Base-by-base conservation (phyloP, 1,140 invertebrate species). In the Macrobrachium rosenbergii region DNA sequence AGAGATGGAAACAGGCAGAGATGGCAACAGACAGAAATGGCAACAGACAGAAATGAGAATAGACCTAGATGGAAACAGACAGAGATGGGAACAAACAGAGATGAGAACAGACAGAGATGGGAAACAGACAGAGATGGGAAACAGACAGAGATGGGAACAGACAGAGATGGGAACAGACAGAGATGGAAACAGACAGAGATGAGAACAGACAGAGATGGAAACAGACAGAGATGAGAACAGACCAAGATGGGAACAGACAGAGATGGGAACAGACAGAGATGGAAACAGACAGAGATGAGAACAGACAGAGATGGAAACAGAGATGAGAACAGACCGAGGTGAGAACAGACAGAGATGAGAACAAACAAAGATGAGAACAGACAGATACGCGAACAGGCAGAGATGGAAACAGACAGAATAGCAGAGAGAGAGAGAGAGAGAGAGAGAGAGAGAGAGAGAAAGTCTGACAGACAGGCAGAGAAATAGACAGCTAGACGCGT, bases 401-500 rank as follows among this genome's bases (percentile, higher is more conserved):
- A n/a, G n/a, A n/a, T n/a, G 8, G 37, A 37, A 23, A 6, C 11
- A 23, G n/a, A 16, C 11, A 14, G n/a, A 16, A 5, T 11, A 16
- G 6, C 2, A 16, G n/a, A 3, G n/a, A 19, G n/a, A 19, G n/a
- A 19, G 52, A 59, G 58, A 59, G 72, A 75, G 45, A 28, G 72
- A 60, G 58, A 73, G 28, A 59, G 59, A 60, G 67, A 60, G 67
- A 73, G 69, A 83, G 67, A 60, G 67, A 28, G 21, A 75, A n/a
- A 43, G 59, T 19, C 6, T 60, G 21, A 62, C 21, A 37, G 59
- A 75, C 23, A 62, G 52, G n/a, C n/a, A 75, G 69, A 62, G 52
- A 83, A 11, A 21, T 2, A 62, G 60, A 63, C 8, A 43, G 59
- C 3, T 0, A 8, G 64, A 28, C 19, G 16, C 23, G 7, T 67